Conservation (phyloP, 2,797 vertebrate genomes). For the Esox masquinongy region DNA sequence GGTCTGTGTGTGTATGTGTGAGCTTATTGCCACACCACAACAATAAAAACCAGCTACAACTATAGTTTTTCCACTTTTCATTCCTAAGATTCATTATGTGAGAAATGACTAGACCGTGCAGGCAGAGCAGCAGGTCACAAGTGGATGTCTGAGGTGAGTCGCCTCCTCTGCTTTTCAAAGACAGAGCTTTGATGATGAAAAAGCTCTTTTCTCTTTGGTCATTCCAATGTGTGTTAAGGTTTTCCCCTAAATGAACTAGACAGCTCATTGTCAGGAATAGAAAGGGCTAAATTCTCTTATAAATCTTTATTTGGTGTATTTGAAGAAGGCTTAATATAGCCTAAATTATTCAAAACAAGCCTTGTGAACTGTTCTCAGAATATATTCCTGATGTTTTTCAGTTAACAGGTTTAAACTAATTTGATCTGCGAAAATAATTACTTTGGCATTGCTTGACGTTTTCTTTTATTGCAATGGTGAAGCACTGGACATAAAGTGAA, state of each 20-base stretch:
- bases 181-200: too few relatives aligned
- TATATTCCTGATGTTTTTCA: not conserved
- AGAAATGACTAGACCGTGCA: not conserved
- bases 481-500: slow-evolving; percentile 16
- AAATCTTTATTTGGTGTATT: not conserved
- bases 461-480: not conserved
- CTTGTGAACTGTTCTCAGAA: not conserved
- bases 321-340: too few relatives aligned
- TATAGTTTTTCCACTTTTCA: not conserved
- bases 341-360: not conserved
- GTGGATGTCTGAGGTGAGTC: not conserved
- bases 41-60: not conserved
- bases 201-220: too few relatives aligned
- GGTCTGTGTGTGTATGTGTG: slow-evolving; percentile 24
- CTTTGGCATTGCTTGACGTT: not conserved
- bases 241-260: not conserved
- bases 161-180: not conserved
- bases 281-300: not conserved
- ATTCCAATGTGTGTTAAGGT: too few relatives aligned
- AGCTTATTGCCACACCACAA: slow-evolving; percentile 14
- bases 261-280: not conserved
- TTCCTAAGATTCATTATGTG: slow-evolving; percentile 3
- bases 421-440: not conserved
- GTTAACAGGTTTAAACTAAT: not conserved
- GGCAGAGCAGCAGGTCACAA: not conserved